Evolutionary conservation across 2,888 invertebrate species (phyloP), one percentile per base, ranked within the genome.

Genomic region (Keiferia lycopersicella): DNA sequence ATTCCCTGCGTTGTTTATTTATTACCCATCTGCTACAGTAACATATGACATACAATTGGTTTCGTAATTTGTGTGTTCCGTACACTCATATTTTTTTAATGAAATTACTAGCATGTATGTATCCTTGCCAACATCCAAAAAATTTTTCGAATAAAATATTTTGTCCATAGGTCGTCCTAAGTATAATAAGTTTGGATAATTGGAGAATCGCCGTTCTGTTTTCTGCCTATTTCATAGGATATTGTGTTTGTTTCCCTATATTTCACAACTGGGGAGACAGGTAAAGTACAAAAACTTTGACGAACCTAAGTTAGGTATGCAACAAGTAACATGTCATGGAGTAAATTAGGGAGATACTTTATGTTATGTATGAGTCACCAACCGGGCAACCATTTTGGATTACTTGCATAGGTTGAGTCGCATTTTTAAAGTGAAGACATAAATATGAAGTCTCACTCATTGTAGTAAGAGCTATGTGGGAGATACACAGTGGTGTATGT

Each of bases 181-280:
- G 87, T 18, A 69, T 84, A 34, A 78, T 87, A 56, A 78, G 75
- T 70, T 90, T 91, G 91, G 81, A 86, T 71, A 86, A 87, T 64
- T 78, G 80, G 64, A 86, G 82, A 75, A 80, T 89, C 67, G 87
- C 86, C 0, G 78, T 73, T 67, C 65, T 91, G 14, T 84, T 91
- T 71, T 80, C 86, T 10, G 87, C 91, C 0, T 91, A 91, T 69
- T 88, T 89, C 65, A 83, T 91, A 57, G 91, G 91, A 70, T 91
- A 84, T 68, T 88, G 86, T 66, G 74, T 89, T 64, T 91, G 91
- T 73, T 91, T 91, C 67, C 91, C 91, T 0, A 84, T 91, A 71
- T 91, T 91, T 67, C 89, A 91, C 67, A 90, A 79, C 67, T 63
- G 85, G 34, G 88, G 91, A 38, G 91, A 90, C 69, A 84, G 82